Percentiles rank a stretch among this genome's conserved stretches.
Conservation (phyloP, 2,888 invertebrate genomes). For the Microchrysa polita region DNA sequence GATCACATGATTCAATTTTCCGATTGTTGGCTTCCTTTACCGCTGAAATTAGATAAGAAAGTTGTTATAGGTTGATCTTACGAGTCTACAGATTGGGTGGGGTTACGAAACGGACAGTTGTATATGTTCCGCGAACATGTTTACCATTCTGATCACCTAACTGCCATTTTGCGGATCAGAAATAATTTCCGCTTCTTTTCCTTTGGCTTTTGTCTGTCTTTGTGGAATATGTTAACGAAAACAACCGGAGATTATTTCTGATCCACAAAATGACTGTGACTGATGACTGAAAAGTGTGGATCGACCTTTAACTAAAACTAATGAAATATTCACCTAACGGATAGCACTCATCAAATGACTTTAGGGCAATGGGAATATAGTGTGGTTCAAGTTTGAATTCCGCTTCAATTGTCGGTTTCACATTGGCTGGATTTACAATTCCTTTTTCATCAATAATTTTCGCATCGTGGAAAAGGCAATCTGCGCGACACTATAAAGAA, state of each 20-base stretch:
- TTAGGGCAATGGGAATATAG: conserved; percentile 21
- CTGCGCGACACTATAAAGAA: conserved; percentile 4
- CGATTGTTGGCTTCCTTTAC: neutral
- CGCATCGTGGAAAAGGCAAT: conserved; percentile 21
- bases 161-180: no score
- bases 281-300: no score
- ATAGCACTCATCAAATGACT: conserved; percentile 14
- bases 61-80: no score
- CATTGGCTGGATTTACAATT: neutral
- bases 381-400: conserved; percentile 31
- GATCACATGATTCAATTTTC: neutral
- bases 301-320: neutral
- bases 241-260: no score
- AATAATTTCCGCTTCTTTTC: no score
- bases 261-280: no score
- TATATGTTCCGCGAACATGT: no score
- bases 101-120: no score
- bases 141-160: no score
- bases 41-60: neutral
- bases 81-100: neutral
- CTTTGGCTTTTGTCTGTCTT: no score
- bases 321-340: conserved; percentile 6
- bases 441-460: neutral
- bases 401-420: conserved; percentile 9
- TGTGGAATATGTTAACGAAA: no score